Percentiles rank a stretch among this genome's conserved stretches.
phyloP scores from a whole-genome alignment of 2,888 invertebrate species.

The Hedychridium roseum region DNA sequence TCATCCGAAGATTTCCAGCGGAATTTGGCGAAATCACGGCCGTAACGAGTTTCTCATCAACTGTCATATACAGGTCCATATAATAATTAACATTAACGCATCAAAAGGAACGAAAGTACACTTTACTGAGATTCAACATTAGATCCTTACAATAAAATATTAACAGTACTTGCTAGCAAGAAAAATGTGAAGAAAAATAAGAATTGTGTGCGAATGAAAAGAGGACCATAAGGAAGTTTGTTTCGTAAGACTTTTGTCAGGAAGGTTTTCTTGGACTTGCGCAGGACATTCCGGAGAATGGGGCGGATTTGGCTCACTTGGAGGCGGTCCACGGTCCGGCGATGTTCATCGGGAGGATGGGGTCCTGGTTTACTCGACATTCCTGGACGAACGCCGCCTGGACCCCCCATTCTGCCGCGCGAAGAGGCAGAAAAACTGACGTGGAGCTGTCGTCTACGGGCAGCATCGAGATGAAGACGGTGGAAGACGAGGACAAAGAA shows the following conservation, averaged over 20 bases:
- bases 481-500: neutral
- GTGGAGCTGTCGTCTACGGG: neutral
- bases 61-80: conserved; percentile 78
- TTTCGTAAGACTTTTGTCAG: too few species aligned
- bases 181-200: too few species aligned
- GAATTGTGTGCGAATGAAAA: too few species aligned
- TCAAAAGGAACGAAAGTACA: too few species aligned
- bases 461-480: neutral
- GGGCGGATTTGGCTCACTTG: conserved; percentile 85
- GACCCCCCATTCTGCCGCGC: conserved; percentile 62
- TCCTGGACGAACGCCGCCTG: conserved; percentile 65
- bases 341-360: conserved; percentile 46
- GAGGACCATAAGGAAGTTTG: too few species aligned
- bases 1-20: conserved; percentile 67
- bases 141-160: too few species aligned
- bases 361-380: conserved; percentile 45
- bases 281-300: conserved; percentile 91
- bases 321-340: conserved; percentile 76
- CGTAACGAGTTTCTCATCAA: conserved; percentile 80
- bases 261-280: neutral
- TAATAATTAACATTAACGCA: too few species aligned
- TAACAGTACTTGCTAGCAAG: too few species aligned
- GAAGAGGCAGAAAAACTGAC: neutral
- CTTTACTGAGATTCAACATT: too few species aligned
- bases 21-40: conserved; percentile 75